Evolutionary conservation across 2,797 vertebrate species (phyloP), one percentile per base, ranked within the genome.

Genomic region (Meriones psammophilus): DNA sequence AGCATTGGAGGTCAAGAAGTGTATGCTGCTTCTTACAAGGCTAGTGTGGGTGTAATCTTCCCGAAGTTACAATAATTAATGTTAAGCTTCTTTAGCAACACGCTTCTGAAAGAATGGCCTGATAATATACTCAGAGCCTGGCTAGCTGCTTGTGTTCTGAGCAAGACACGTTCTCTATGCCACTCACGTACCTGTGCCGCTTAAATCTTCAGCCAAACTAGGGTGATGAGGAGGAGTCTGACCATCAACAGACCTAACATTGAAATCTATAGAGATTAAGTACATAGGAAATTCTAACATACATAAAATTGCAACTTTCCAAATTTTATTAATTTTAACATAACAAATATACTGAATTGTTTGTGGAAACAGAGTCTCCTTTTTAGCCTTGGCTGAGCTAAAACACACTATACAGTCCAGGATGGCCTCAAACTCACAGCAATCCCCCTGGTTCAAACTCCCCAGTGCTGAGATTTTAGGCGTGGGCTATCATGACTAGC

Each of bases 51-150:
- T 99, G 99, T 99, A 99, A 99, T 99, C 99, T 99, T 99, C 99
- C 99, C 99, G 99, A 99, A 99, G 99, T 99, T 99, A 99, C 99
- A 99, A 99, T 99, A 99, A 99, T 99, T 99, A 99, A 99, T 99
- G 99, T 99, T 99, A 99, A 99, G 99, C 99, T 99, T 99, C 99
- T 99, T 99, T 99, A 99, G 99, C 99, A 99, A 99, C 99, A 99
- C 99, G 99, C 99, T 99, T 99, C 99, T 99, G 99, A 99, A 99
- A 99, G 99, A 99, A 99, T 98, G 98, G 98, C 98, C 99, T 99
- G 99, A 99, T 99, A 99, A 99, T 99, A 99, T 99, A 99, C 99
- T 99, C 99, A 99, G 99, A 99, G 99, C 98, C 99, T 98, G 98
- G 98, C 99, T 99, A 98, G 99, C 99, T 99, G 99, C 99, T 99